Conservation (phyloP, 2,888 invertebrate species). For the Smittia sp. region DNA sequence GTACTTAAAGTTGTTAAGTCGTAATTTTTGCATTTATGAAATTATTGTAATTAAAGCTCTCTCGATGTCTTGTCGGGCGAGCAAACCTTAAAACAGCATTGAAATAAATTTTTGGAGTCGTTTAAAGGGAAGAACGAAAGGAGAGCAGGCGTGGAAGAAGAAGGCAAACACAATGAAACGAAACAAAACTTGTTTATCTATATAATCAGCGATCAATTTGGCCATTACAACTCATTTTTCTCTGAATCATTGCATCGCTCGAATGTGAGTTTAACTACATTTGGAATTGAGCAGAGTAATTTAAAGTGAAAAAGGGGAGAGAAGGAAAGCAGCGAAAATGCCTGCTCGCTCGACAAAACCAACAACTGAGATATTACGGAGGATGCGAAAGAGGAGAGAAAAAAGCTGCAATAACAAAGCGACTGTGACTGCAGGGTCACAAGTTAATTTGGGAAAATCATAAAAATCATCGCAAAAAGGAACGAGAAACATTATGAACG, state of each 20-base stretch:
- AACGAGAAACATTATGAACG: constrained; percentile 21
- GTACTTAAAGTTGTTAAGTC: constrained; percentile 39
- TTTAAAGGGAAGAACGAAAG: not conserved
- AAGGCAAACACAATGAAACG: not conserved
- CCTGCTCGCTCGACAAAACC: not conserved
- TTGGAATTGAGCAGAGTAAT: constrained; percentile 32
- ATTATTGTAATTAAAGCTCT: constrained; percentile 40
- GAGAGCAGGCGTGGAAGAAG: not conserved
- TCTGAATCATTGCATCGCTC: constrained; percentile 20
- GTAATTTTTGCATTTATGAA: constrained; percentile 40
- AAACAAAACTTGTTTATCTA: constrained; percentile 15
- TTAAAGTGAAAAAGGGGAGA: constrained; percentile 1
- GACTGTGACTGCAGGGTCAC: constrained; percentile 32
- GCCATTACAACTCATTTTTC: constrained; percentile 40
- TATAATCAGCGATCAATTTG: constrained; percentile 38
- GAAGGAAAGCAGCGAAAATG: not conserved
- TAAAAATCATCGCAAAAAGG: constrained; percentile 36
- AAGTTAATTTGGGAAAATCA: constrained; percentile 41
- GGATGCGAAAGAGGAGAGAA: not conserved
- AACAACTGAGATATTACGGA: constrained; percentile 12
- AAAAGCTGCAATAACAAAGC: not conserved
- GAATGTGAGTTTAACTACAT: constrained; percentile 7
- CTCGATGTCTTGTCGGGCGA: not conserved
- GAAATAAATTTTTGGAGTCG: constrained; percentile 35
- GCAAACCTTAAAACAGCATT: constrained; percentile 9